Evolutionary conservation across 1,140 invertebrate genomes (phyloP), one percentile per base, ranked within the genome.

Genomic region (Aphidius gifuensis): DNA sequence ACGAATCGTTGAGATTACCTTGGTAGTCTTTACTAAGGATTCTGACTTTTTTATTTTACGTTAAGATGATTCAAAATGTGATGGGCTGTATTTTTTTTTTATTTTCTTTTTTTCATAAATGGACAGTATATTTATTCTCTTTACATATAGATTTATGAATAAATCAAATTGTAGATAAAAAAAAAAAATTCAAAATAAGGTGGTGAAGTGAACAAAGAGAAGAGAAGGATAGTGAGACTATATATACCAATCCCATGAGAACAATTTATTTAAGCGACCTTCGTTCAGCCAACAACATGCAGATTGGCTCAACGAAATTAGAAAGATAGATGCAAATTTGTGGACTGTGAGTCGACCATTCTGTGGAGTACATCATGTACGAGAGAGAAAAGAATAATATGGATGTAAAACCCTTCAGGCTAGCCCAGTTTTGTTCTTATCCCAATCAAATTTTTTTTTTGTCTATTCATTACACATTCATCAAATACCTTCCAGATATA

Each of bases 281-380:
- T 64, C 69, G 69, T 21, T 21, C 58, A 51, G 59, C 44, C 71
- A 74, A 74, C 71, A 69, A 68, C 66, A 72, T 74, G 73, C 68
- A 74, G 71, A 74, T 74, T 73, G 69, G 67, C 63, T 53, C 66
- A 73, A 74, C 69, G 68, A 73, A 73, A 74, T 74, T 74, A 74
- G 73, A 74, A 74, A 74, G 73, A 74, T 74, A 71, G 67, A 74
- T 74, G 73, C 69, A 72, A 74, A 74, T 74, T 71, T 67, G 64
- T 65, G 66, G 66, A 62, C 66, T 63, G 67, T 66, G 49, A 49
- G 58, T 59, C 47, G 60, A 65, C 56, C 58, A 49, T 64, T 61
- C 47, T 38, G 23, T 6, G 8, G 39, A 53, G 23, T 45, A 42
- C 21, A 48, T 42, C 21, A 48, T 42, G 50, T 51, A 42, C 16